These are phyloP conservation scores for silkworm (Bombyx mori) DNA, from an alignment of 1,140 invertebrate species.

Conservation along the genomic window ASM3026992v2 NC_085123.1:12240501-12241000, in stretches of 20 bases:
- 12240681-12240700: conserved; percentile 28
- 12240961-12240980: too few species aligned
- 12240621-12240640: conserved; percentile 61
- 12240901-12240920: too few species aligned
- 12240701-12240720: conserved; percentile 21
- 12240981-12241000: too few species aligned
- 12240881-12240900: too few species aligned
- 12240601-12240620: conserved; percentile 52
- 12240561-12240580: conserved; percentile 54
- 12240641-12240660: conserved; percentile 53
- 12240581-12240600: conserved; percentile 41
- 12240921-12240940: too few species aligned
- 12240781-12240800: conserved; percentile 16
- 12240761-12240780: conserved; percentile 17
- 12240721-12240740: conserved; percentile 20
- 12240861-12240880: too few species aligned
- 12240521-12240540: conserved; percentile 31
- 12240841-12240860: too few species aligned
- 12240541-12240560: conserved; percentile 56
- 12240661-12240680: conserved; percentile 22
- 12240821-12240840: not conserved
- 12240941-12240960: too few species aligned
- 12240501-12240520: conserved; percentile 55
- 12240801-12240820: not conserved
- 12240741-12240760: conserved; percentile 19